phyloP scores from a whole-genome alignment of 1,140 invertebrate genomes.

The Lordiphosa mommai region DNA sequence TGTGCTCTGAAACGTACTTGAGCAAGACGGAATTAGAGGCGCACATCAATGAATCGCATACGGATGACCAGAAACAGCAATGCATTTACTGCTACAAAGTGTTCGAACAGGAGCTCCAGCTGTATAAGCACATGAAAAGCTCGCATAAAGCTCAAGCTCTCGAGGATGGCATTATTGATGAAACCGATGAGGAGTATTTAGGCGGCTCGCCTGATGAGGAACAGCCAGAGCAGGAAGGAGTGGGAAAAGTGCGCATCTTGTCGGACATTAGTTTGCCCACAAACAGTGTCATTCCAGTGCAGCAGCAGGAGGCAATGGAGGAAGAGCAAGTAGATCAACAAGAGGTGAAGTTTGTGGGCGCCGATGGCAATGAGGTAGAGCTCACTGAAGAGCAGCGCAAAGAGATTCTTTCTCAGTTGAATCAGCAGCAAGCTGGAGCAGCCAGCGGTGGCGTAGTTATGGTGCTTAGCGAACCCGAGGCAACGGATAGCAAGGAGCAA shows the following conservation, averaged over 20 bases:
- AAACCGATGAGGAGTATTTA: slow-evolving; percentile 82
- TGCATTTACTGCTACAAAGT: slow-evolving; percentile 86
- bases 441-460: slow-evolving; percentile 74
- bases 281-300: slow-evolving; percentile 49
- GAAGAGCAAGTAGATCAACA: slow-evolving; percentile 43
- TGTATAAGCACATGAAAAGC: slow-evolving; percentile 85
- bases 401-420: slow-evolving; percentile 74
- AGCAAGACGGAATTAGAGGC: slow-evolving; percentile 82
- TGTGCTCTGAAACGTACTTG: slow-evolving; percentile 87
- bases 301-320: slow-evolving; percentile 49
- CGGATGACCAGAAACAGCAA: slow-evolving; percentile 81
- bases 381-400: slow-evolving; percentile 74
- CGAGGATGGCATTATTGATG: slow-evolving; percentile 84
- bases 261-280: slow-evolving; percentile 80
- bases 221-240: slow-evolving; percentile 29
- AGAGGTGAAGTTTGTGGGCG: slow-evolving; percentile 71
- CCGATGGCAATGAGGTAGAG: slow-evolving; percentile 74
- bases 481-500: not conserved
- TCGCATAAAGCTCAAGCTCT: slow-evolving; percentile 83
- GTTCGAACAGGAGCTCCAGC: slow-evolving; percentile 83
- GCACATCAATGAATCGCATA: slow-evolving; percentile 78
- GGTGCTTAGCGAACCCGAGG: slow-evolving; percentile 71
- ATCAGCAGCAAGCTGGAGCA: slow-evolving; percentile 68
- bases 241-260: slow-evolving; percentile 80
- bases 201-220: slow-evolving; percentile 71